Evolutionary conservation across 1,140 invertebrate species (phyloP).

Genomic region (Sarcophaga peregrina): DNA sequence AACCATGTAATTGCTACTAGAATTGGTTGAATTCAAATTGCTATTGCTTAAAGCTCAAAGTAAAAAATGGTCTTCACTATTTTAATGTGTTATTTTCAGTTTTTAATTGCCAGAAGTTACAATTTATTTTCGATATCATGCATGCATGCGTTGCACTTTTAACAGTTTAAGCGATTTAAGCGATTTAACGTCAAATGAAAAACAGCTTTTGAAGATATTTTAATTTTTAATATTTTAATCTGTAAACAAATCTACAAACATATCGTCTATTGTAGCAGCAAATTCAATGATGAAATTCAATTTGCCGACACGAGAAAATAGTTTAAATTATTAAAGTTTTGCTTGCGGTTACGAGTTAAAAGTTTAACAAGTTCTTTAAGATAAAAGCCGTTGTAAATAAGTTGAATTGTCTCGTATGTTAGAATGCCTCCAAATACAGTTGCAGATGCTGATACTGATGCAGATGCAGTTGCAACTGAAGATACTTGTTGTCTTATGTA

Average conservation of each 20-base stretch:
- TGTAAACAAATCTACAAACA: background rate
- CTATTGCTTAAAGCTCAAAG: too few species aligned
- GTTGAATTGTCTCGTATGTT: background rate
- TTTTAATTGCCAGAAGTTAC: too few species aligned
- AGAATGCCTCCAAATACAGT: background rate
- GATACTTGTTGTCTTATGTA: background rate
- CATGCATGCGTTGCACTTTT: too few species aligned
- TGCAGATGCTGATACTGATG: background rate
- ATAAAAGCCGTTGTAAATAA: background rate
- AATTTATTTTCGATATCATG: too few species aligned
- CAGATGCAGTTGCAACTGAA: background rate
- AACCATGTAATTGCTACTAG: too few species aligned
- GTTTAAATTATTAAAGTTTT: background rate
- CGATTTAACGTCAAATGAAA: background rate
- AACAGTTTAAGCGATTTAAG: too few species aligned
- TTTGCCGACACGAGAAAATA: background rate
- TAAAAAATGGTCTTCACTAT: too few species aligned
- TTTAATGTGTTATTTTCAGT: too few species aligned
- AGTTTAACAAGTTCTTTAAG: constrained; percentile 24
- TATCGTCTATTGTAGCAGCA: background rate
- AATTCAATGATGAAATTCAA: constrained; percentile 3
- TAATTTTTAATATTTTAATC: background rate
- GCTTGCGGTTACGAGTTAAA: background rate
- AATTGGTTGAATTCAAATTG: too few species aligned
- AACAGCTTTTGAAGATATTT: background rate